A percentile compares a stretch with the other conserved stretches of the same genome.
phyloP scores from a whole-genome alignment of 2,888 invertebrate species.

The Mesorhabditis belari region DNA sequence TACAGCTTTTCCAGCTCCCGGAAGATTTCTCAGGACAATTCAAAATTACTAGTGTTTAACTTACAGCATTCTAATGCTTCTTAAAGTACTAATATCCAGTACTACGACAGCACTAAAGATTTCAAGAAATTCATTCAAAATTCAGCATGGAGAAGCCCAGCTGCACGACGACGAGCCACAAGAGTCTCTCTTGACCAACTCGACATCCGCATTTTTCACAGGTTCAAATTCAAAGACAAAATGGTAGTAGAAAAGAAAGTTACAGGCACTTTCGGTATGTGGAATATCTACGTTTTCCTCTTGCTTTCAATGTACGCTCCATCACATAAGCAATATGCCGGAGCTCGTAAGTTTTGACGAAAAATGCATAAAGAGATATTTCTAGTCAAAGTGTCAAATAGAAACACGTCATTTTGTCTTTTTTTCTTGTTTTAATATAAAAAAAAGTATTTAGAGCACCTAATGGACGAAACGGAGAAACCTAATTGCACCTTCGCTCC shows the following conservation, averaged over 20 bases:
- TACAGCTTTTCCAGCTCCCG: no score
- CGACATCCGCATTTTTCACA: constrained; percentile 90
- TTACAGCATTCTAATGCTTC: no score
- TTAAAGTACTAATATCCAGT: no score
- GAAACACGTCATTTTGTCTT: no score
- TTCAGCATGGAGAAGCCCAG: constrained; percentile 72
- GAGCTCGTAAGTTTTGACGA: constrained; percentile 29
- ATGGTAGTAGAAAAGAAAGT: background rate
- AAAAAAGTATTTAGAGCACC: background rate
- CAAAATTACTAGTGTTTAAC: no score
- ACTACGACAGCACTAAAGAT: no score
- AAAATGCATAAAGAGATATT: no score
- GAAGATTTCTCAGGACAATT: no score
- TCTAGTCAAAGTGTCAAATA: no score
- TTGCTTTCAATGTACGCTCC: constrained; percentile 92
- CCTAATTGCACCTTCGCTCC: no score
- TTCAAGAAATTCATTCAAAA: no score
- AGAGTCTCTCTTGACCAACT: constrained; percentile 61
- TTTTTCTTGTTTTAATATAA: background rate
- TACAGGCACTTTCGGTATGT: constrained; percentile 92
- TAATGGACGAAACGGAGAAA: constrained; percentile 44
- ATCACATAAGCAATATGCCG: constrained; percentile 55
- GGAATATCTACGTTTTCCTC: constrained; percentile 96
- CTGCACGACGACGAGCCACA: constrained; percentile 42
- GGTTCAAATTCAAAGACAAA: constrained; percentile 4